These are phyloP conservation scores for Pipistrellus kuhlii DNA, from an alignment of 2,797 vertebrate genomes.

Conservation along the genomic window DNA sequence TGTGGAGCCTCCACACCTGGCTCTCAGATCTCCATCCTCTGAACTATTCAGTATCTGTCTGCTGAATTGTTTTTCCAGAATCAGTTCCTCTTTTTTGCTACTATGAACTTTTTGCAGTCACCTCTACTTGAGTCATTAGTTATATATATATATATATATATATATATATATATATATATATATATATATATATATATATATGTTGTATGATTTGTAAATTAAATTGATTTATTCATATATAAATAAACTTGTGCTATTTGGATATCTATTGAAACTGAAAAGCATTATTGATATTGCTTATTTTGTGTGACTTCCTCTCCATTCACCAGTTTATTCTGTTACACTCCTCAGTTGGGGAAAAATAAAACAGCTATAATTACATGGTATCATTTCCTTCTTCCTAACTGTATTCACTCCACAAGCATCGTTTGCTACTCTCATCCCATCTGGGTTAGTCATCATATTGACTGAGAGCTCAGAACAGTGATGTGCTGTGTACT, in stretches of 20 bases:
- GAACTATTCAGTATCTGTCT: not conserved
- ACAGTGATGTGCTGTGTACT: constrained; percentile 52
- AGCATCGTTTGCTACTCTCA: constrained; percentile 16
- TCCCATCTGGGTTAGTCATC: constrained; percentile 47
- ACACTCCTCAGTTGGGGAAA: not conserved
- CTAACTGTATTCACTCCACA: not conserved
- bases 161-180: not conserved
- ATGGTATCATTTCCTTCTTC: not conserved
- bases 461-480: constrained; percentile 63
- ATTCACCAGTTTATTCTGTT: constrained; percentile 31
- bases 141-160: not conserved
- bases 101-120: not conserved
- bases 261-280: not conserved
- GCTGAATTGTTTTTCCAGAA: not conserved
- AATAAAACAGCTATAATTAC: constrained; percentile 22
- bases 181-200: not conserved
- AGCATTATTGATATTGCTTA: constrained; percentile 14
- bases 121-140: not conserved
- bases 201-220: constrained; percentile 17
- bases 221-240: not conserved
- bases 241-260: not conserved
- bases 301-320: not conserved
- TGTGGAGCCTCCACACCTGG: rapidly evolving
- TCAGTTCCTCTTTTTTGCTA: not conserved
- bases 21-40: not conserved